Conservation (phyloP, 2,888 invertebrate genomes). For the Scaptodrosophila latifasciaeformis region DNA sequence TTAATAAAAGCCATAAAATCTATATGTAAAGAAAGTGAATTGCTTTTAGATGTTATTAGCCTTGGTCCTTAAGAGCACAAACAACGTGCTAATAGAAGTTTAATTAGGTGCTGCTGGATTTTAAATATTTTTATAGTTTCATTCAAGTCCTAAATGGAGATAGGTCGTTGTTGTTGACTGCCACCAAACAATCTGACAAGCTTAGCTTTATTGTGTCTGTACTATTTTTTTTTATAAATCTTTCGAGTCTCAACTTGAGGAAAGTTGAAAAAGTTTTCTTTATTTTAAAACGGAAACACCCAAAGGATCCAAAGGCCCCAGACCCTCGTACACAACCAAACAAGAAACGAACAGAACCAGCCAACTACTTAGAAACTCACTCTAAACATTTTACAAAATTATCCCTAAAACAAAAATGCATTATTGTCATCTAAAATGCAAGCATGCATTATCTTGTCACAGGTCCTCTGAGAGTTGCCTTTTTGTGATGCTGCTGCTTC, state of each 20-base stretch:
- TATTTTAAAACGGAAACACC: constrained; percentile 66
- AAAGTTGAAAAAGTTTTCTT: constrained; percentile 30
- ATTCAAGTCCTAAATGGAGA: too few relatives aligned
- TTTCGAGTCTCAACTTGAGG: constrained; percentile 30
- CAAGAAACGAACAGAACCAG: constrained; percentile 27
- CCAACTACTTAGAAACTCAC: neutral
- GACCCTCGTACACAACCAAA: constrained; percentile 14
- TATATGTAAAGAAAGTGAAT: too few relatives aligned
- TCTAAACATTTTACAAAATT: constrained; percentile 66
- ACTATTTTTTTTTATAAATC: constrained; percentile 28
- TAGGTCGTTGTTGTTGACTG: too few relatives aligned
- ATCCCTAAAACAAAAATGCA: constrained; percentile 72
- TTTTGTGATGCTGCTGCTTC: constrained; percentile 43
- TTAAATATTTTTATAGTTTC: too few relatives aligned
- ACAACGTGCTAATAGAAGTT: too few relatives aligned
- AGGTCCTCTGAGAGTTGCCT: constrained; percentile 71
- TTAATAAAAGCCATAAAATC: too few relatives aligned
- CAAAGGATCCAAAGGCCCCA: constrained; percentile 41
- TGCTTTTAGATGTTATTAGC: too few relatives aligned
- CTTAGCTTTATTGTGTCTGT: neutral
- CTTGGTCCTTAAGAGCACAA: too few relatives aligned
- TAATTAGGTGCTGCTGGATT: too few relatives aligned
- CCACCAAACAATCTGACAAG: too few relatives aligned
- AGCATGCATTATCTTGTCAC: constrained; percentile 74
- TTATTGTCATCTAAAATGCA: constrained; percentile 74